Evolutionary conservation across 1,140 invertebrate species (phyloP), one percentile per base, ranked within the genome.

Genomic region (Leptestheria dahalacensis): DNA sequence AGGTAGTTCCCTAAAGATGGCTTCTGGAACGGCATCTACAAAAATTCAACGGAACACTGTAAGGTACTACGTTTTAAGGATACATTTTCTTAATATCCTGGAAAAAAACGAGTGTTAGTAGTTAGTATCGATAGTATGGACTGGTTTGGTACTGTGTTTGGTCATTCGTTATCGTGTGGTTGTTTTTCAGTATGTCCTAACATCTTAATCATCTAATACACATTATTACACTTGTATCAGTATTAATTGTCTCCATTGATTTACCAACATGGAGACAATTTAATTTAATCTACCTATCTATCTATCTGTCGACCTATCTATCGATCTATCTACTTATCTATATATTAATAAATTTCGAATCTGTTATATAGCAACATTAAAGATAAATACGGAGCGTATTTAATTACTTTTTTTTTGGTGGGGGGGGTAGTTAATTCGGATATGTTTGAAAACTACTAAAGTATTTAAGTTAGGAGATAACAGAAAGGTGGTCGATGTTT

Each of bases 1-100:
- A 21, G 88, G 82, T 47, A 92, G 72, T 65, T 91, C 85, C 9
- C 80, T 74, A 66, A 88, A 90, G 63, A 92, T 82, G 51, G 82
- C 77, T 62, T 82, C 78, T 26, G 87, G 84, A 15, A 93, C 83
- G 64, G 86, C 82, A 68, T 91, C 88, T 89, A 73, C 59, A 77
- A 78, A 59, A 69, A 71, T 63, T 60, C 65, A 55, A 63, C 59
- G 56, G n/a, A 48, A 26, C 48, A 48, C 57, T 53, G 25, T 49
- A 15, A 20, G 47, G 10, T 29, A 26, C 59, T 28, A n/a, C 21
- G 59, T 28, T 23, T 11, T 29, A 12, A 54, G 23, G 18, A 25
- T n/a, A 46, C 12, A 33, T 20, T 21, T 56, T 26, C 33, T 29
- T 33, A 47, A 47, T 12, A 47, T 47, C 10, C 11, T 47, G 11